Conservation (phyloP, 2,797 vertebrate genomes). For the Florisuga fusca region DNA sequence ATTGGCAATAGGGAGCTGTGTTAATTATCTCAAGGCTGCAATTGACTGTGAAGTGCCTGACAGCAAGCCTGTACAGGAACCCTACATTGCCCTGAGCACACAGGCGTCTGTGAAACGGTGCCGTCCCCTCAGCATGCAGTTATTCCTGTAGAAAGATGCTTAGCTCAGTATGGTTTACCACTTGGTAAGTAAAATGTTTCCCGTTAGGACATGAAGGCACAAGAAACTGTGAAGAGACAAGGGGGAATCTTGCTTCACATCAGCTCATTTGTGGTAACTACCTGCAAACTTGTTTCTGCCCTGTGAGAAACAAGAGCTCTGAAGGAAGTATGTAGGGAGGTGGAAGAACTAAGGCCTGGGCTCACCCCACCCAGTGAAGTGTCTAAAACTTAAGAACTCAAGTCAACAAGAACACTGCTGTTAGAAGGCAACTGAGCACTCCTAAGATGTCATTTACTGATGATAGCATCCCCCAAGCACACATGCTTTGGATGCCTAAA, state of each 20-base stretch:
- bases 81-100: neutral
- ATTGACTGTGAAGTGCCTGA: constrained; percentile 6
- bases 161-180: neutral
- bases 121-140: neutral
- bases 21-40: constrained; percentile 25
- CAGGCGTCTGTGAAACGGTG: neutral
- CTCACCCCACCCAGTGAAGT: neutral
- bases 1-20: neutral
- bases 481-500: neutral
- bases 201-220: constrained; percentile 21
- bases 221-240: neutral
- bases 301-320: neutral
- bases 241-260: neutral
- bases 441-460: neutral
- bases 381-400: neutral
- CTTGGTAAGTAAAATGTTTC: neutral
- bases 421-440: neutral
- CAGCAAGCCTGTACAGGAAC: constrained; percentile 36
- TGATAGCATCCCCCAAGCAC: rapidly evolving
- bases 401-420: neutral
- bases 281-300: neutral
- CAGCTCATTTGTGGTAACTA: neutral
- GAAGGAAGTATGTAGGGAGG: neutral
- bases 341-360: neutral
- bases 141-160: neutral